Conservation (phyloP, 2,113 vertebrate genomes). For the Tachycineta bicolor region DNA sequence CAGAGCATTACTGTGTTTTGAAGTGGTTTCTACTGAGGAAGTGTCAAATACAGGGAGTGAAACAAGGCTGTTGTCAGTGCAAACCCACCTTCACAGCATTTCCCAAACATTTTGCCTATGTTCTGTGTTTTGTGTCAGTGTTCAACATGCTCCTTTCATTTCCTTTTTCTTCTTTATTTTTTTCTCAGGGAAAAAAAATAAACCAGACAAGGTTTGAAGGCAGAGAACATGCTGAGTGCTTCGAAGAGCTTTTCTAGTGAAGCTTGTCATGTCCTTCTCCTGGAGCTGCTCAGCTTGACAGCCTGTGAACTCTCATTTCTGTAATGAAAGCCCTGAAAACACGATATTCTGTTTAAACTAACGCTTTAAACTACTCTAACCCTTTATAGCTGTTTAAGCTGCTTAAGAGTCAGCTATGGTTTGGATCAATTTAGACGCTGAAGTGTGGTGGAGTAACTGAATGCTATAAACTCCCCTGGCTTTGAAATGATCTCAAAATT, state of each 20-base stretch:
- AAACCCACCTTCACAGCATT: background rate
- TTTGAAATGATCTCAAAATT: constrained; percentile 43
- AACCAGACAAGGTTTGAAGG: background rate
- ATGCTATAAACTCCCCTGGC: background rate
- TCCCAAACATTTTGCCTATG: background rate
- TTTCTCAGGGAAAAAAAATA: background rate
- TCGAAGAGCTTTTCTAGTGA: background rate
- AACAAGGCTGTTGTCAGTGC: constrained; percentile 11
- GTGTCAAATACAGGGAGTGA: background rate
- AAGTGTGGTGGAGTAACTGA: background rate
- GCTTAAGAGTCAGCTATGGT: background rate
- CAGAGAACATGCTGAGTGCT: background rate
- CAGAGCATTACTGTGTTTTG: background rate
- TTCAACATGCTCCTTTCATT: background rate
- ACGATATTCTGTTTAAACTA: constrained; percentile 16
- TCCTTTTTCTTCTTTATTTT: background rate
- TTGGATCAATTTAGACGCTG: background rate
- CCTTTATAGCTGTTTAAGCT: constrained; percentile 23
- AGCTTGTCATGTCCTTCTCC: constrained; percentile 4
- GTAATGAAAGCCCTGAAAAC: constrained; percentile 5
- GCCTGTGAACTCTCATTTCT: background rate
- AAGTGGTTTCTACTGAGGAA: constrained; percentile 4
- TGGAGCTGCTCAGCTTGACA: background rate
- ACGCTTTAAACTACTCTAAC: constrained; percentile 20
- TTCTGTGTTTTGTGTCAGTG: background rate